Evolutionary conservation across 2,113 vertebrate genomes (phyloP).

Genomic region (Oreocharis arfaki): DNA sequence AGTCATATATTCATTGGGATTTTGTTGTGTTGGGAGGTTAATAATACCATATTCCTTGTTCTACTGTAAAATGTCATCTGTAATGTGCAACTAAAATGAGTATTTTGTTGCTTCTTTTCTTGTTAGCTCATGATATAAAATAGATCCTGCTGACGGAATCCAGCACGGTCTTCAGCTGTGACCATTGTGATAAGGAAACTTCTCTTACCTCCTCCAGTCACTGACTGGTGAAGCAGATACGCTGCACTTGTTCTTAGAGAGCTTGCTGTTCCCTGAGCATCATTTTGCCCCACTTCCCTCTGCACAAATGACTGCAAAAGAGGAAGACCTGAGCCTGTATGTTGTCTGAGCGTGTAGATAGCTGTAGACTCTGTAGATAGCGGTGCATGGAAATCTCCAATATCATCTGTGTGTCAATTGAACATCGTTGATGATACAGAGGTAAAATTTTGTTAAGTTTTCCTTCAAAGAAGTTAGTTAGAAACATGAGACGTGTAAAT

Average conservation of each 20-base stretch:
- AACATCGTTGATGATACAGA: background rate
- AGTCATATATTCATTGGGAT: background rate
- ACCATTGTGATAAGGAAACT: background rate
- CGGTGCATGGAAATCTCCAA: background rate
- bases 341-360: background rate
- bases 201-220: background rate
- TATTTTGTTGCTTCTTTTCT: background rate
- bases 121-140: background rate
- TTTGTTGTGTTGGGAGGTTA: background rate
- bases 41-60: background rate
- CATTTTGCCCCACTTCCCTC: background rate
- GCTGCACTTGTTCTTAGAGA: background rate
- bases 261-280: fast-evolving
- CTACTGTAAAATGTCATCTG: background rate
- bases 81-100: background rate
- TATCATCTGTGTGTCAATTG: fast-evolving
- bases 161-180: background rate
- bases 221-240: background rate
- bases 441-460: background rate
- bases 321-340: background rate
- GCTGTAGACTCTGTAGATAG: background rate
- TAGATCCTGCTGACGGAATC: background rate
- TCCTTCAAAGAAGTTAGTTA: background rate
- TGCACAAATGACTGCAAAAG: background rate
- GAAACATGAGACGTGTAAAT: background rate